A percentile compares a stretch with the other conserved stretches of the same genome.
Evolutionary conservation across 2,888 invertebrate species (phyloP).

Genomic region (Apeira syringaria): DNA sequence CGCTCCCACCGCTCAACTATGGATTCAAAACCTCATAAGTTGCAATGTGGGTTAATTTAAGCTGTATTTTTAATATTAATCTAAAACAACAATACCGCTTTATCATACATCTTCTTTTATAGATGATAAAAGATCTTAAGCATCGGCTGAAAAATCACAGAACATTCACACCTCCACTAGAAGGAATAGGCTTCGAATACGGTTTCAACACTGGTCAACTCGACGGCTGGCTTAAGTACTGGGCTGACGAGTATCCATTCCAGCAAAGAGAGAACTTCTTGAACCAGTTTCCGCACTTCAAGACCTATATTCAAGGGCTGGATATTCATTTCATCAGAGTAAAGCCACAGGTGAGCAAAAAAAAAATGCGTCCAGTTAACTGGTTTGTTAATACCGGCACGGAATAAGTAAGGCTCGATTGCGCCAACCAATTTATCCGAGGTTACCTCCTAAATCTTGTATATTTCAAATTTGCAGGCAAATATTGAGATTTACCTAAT

Average conservation of each 20-base stretch:
- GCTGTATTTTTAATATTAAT: too few species aligned
- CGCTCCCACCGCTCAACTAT: too few species aligned
- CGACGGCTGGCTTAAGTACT: slow-evolving; percentile 86
- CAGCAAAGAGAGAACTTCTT: slow-evolving; percentile 85
- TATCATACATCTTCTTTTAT: slow-evolving; percentile 30
- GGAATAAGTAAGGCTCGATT: too few species aligned
- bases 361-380: too few species aligned
- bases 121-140: slow-evolving; percentile 60
- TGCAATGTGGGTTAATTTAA: too few species aligned
- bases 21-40: too few species aligned
- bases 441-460: too few species aligned
- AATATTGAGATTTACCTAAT: too few species aligned
- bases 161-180: slow-evolving; percentile 80
- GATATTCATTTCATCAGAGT: slow-evolving; percentile 89
- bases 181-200: slow-evolving; percentile 89
- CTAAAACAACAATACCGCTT: too few species aligned
- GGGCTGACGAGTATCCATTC: slow-evolving; percentile 89
- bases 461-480: too few species aligned
- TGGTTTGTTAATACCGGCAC: too few species aligned
- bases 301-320: slow-evolving; percentile 88
- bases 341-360: slow-evolving; percentile 75
- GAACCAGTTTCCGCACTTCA: slow-evolving; percentile 90
- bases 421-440: too few species aligned
- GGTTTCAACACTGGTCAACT: slow-evolving; percentile 90
- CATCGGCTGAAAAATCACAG: slow-evolving; percentile 53